Evolutionary conservation across 2,888 invertebrate genomes (phyloP).

Genomic region (Lasioglossum morio): DNA sequence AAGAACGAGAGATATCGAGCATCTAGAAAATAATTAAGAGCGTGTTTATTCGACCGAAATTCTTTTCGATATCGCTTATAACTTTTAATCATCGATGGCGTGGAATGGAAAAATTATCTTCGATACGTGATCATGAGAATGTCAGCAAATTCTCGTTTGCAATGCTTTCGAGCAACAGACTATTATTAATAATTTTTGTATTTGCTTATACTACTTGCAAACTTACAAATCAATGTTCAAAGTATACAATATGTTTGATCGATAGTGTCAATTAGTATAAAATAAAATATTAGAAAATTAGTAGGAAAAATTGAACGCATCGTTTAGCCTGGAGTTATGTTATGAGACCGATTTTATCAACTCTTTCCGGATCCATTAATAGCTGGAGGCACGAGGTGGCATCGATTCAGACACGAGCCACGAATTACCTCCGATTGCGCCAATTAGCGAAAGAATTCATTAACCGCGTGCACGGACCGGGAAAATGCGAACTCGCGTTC

Average conservation of each 20-base stretch:
- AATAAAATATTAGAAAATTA: background rate
- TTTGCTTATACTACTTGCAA: background rate
- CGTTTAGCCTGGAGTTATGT: background rate
- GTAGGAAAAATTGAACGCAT: background rate
- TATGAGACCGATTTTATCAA: background rate
- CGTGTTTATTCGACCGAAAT: background rate
- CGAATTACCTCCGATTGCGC: background rate
- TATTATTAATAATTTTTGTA: background rate
- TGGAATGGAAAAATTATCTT: background rate
- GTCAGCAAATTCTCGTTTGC: background rate
- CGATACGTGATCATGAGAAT: background rate
- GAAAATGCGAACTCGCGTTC: background rate
- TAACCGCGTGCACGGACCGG: background rate
- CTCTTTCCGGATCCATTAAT: background rate
- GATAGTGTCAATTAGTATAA: no score
- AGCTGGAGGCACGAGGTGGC: background rate
- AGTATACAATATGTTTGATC: no score
- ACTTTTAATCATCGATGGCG: background rate
- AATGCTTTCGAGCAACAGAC: background rate
- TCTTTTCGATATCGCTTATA: background rate
- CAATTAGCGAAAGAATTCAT: conserved; percentile 10
- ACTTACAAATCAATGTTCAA: background rate
- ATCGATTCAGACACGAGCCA: background rate
- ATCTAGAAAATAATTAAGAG: background rate
- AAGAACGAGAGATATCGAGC: background rate